Percentiles rank a stretch among this genome's conserved stretches.
Evolutionary conservation across 2,113 vertebrate genomes (phyloP).

Genomic region (Eonycteris spelaea): DNA sequence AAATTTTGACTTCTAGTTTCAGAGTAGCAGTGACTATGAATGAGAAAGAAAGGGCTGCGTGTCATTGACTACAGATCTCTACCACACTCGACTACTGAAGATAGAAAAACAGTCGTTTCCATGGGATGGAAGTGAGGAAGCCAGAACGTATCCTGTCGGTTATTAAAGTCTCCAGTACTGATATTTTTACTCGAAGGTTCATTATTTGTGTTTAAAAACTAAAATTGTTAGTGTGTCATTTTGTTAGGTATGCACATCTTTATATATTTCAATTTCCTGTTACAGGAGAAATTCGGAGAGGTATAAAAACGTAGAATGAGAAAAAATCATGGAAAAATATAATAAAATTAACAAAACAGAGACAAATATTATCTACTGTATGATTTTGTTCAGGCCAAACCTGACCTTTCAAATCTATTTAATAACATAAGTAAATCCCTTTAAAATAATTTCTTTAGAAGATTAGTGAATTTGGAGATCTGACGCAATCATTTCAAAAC

Average conservation of each 20-base stretch:
- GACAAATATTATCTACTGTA: not conserved
- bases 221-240: not conserved
- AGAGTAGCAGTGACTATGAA: not conserved
- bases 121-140: fast-evolving
- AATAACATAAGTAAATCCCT: conserved; percentile 50
- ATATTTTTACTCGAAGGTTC: not conserved
- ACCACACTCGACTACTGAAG: too few species aligned
- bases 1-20: not conserved
- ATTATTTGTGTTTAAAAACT: not conserved
- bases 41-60: not conserved
- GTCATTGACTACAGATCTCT: not conserved
- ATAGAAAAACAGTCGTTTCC: not conserved
- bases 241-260: not conserved
- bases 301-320: not conserved
- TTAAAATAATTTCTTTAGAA: conserved; percentile 44
- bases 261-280: not conserved
- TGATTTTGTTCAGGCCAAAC: conserved; percentile 4
- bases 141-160: not conserved
- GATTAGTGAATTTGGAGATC: conserved; percentile 38
- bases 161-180: not conserved
- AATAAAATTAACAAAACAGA: conserved; percentile 21
- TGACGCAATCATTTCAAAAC: conserved; percentile 63
- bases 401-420: conserved; percentile 23
- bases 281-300: not conserved
- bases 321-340: not conserved